Percentiles rank a stretch among this genome's conserved stretches.
Evolutionary conservation across 2,888 invertebrate species (phyloP).

Genomic region (Lordiphosa fenestrarum): DNA sequence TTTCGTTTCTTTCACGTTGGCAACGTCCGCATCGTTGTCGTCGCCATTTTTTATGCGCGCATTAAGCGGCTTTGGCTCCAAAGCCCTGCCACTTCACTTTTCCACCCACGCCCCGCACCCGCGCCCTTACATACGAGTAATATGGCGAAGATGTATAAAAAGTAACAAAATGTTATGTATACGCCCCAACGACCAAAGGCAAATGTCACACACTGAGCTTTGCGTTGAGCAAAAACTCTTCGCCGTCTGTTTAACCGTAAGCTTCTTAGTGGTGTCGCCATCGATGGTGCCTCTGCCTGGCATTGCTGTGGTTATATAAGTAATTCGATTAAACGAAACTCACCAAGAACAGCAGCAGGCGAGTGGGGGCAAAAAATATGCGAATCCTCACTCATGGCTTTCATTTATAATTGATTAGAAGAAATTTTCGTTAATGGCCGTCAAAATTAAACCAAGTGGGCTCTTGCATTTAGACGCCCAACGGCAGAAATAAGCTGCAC

Average conservation of each 20-base stretch:
- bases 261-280: conserved; percentile 66
- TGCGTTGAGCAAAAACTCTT: conserved; percentile 28
- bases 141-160: conserved; percentile 39
- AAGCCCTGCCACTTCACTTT: conserved; percentile 69
- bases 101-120: not conserved
- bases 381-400: conserved; percentile 33
- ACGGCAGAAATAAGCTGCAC: not conserved
- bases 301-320: conserved; percentile 57
- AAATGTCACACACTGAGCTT: conserved; percentile 57
- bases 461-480: conserved; percentile 23
- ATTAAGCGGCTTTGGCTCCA: conserved; percentile 70
- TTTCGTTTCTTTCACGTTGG: conserved; percentile 12
- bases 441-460: conserved; percentile 45
- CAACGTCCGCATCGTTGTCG: conserved; percentile 47
- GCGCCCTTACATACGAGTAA: conserved; percentile 14
- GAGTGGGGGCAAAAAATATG: conserved; percentile 1
- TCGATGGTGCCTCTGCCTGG: conserved; percentile 34
- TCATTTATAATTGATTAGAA: conserved; percentile 63
- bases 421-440: conserved; percentile 45
- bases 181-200: conserved; percentile 52
- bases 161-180: conserved; percentile 60
- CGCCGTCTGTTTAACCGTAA: conserved; percentile 51
- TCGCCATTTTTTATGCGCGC: conserved; percentile 71
- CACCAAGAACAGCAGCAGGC: conserved; percentile 14
- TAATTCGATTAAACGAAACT: conserved; percentile 67